Evolutionary conservation across 2,888 invertebrate genomes (phyloP), one percentile per base, ranked within the genome.

Genomic region (Xylophagus ater): DNA sequence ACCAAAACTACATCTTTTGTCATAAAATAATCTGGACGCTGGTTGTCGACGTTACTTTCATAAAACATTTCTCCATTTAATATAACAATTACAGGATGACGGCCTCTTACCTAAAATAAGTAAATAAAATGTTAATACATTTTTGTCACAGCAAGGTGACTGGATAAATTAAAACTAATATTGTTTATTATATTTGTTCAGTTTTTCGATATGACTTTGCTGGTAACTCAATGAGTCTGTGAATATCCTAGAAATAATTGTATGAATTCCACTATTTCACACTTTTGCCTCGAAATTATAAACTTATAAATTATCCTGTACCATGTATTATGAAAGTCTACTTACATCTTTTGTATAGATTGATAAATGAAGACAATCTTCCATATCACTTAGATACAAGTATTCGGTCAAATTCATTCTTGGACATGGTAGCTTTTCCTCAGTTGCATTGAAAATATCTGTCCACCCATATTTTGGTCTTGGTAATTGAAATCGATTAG

Each of bases 1-100:
- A 64, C 62, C 3, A 65, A 48, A 5, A 64, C 50, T 8, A 65
- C 51, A 41, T 65, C 59, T 31, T 54, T 47, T 39, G 61, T 60
- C 26, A 59, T 48, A 1, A 60, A 49, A 43, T 56, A 56, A 42
- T 50, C 40, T 18, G 55, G 48, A 37, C 47, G 51, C 15, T 42
- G 20, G 12, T 43, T 23, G 30, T 52, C 47, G 28, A 41, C 40
- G 30, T 54, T 48, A 40, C 45, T 39, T 43, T 49, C 46, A 28
- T 48, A 45, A 43, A 52, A 52, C 32, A 47, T 50, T 20, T 57
- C 57, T 8, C 57, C 58, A 36, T 55, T 55, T 15, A 56, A 40
- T 36, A 48, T 52, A 2, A 57, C 49, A 51, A 58, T 51, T 6
- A 57, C 55, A 4, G 57, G 58, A 13, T 31, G 21, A 23, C 19